Percentiles rank a stretch among this genome's conserved stretches.
Conservation (phyloP, 2,113 vertebrate genomes). For the Cyphomyrus plagiostoma region DNA sequence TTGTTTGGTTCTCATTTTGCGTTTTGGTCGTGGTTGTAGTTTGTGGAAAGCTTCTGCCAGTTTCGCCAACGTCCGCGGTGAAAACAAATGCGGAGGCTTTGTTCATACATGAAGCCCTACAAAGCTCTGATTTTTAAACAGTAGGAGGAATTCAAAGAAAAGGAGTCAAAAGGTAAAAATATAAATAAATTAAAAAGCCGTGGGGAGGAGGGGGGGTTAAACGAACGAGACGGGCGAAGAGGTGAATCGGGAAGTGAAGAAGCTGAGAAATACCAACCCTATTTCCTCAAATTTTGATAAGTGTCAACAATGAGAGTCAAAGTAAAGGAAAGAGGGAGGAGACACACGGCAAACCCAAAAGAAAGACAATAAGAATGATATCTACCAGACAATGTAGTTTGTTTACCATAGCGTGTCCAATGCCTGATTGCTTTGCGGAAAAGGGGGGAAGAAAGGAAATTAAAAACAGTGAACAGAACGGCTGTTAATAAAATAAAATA, state of each 20-base stretch:
- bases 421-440: constrained; percentile 99
- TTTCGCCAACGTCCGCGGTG: constrained; percentile 69
- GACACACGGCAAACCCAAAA: constrained; percentile 99
- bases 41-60: constrained; percentile 73
- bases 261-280: constrained; percentile 74
- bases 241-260: constrained; percentile 61
- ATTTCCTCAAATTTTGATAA: constrained; percentile 74
- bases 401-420: constrained; percentile 99
- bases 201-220: constrained; percentile 51
- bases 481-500: constrained; percentile 88
- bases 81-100: constrained; percentile 63
- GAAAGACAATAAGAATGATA: constrained; percentile 99
- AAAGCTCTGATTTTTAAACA: constrained; percentile 52
- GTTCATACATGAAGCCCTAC: constrained; percentile 54
- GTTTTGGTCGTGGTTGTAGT: constrained; percentile 33
- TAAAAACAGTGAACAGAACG: constrained; percentile 99
- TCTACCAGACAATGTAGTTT: constrained; percentile 99
- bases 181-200: constrained; percentile 44
- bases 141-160: constrained; percentile 46
- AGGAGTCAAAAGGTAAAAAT: not conserved
- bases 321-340: constrained; percentile 69
- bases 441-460: constrained; percentile 99
- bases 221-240: constrained; percentile 43
- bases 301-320: constrained; percentile 72
- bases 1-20: constrained; percentile 9